phyloP scores from a whole-genome alignment of 1,140 invertebrate genomes.

The Hesperophylax magnus region DNA sequence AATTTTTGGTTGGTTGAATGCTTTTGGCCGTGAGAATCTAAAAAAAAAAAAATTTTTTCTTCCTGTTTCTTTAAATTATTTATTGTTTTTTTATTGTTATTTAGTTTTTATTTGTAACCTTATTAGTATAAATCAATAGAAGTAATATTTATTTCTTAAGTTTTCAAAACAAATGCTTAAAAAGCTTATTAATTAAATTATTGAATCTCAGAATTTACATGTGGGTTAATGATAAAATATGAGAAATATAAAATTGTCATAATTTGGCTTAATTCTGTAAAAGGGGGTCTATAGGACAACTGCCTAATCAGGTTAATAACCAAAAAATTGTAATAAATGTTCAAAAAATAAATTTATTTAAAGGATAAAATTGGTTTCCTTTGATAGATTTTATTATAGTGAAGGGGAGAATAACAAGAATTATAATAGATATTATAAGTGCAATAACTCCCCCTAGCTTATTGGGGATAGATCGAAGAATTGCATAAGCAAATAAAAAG shows the following conservation, averaged over 20 bases:
- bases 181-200: slow-evolving; percentile 71
- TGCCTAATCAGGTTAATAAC: slow-evolving; percentile 78
- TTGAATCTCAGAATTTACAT: slow-evolving; percentile 66
- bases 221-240: slow-evolving; percentile 70
- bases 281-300: slow-evolving; percentile 73
- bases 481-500: slow-evolving; percentile 83
- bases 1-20: too few relatives aligned
- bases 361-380: too few relatives aligned
- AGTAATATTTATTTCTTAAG: slow-evolving; percentile 71
- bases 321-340: slow-evolving; percentile 69
- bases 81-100: slow-evolving; percentile 66
- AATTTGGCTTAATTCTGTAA: slow-evolving; percentile 69
- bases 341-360: slow-evolving; percentile 76
- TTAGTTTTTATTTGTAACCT: slow-evolving; percentile 59
- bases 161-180: slow-evolving; percentile 81
- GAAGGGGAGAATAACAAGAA: slow-evolving; percentile 73
- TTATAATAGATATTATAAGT: slow-evolving; percentile 75
- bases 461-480: slow-evolving; percentile 81
- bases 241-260: slow-evolving; percentile 73
- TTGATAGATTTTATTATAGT: too few relatives aligned
- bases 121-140: slow-evolving; percentile 70
- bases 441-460: slow-evolving; percentile 81
- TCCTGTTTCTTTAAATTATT: slow-evolving; percentile 71
- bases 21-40: too few relatives aligned
- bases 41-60: too few relatives aligned